phyloP scores from a whole-genome alignment of 37 sponge, comb jelly and placozoan genomes.

The Trichoplax adhaerens region DNA sequence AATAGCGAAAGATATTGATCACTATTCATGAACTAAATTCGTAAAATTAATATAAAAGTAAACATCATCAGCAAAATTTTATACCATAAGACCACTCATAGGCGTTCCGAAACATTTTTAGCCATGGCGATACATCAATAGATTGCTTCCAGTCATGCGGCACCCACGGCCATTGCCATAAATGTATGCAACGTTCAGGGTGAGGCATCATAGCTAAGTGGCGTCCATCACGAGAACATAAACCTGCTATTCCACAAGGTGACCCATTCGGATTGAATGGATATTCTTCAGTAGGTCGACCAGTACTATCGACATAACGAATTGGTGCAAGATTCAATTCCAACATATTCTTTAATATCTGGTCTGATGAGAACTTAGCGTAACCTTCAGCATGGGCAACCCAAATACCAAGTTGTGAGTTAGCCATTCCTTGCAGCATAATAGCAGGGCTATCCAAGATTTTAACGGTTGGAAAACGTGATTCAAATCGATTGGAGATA shows the following conservation, averaged over 20 bases:
- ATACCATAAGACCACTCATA: slow-evolving; percentile 1
- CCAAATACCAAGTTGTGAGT: slow-evolving; percentile 2
- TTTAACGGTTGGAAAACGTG: slow-evolving; percentile 8
- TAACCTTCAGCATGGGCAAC: slow-evolving; percentile 14
- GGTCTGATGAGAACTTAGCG: not conserved
- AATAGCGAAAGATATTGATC: too few species aligned
- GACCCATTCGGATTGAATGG: slow-evolving; percentile 20
- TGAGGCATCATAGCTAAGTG: slow-evolving; percentile 14
- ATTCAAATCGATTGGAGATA: slow-evolving; percentile 8
- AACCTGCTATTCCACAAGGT: slow-evolving; percentile 4
- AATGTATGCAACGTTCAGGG: not conserved
- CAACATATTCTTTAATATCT: not conserved
- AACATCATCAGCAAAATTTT: too few species aligned
- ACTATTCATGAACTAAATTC: too few species aligned
- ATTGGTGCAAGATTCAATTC: not conserved
- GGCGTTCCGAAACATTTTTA: slow-evolving; percentile 7
- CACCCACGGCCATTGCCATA: slow-evolving; percentile 13
- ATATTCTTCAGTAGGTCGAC: not conserved
- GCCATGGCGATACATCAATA: slow-evolving; percentile 5
- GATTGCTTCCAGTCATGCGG: slow-evolving; percentile 3
- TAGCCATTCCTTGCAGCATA: slow-evolving; percentile 13
- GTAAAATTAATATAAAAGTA: too few species aligned
- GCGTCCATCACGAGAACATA: slow-evolving; percentile 12
- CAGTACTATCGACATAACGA: slow-evolving; percentile 4
- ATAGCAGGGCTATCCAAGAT: slow-evolving; percentile 2